Conservation (phyloP, 2,113 vertebrate genomes). For the Phalacrocorax carbo region DNA sequence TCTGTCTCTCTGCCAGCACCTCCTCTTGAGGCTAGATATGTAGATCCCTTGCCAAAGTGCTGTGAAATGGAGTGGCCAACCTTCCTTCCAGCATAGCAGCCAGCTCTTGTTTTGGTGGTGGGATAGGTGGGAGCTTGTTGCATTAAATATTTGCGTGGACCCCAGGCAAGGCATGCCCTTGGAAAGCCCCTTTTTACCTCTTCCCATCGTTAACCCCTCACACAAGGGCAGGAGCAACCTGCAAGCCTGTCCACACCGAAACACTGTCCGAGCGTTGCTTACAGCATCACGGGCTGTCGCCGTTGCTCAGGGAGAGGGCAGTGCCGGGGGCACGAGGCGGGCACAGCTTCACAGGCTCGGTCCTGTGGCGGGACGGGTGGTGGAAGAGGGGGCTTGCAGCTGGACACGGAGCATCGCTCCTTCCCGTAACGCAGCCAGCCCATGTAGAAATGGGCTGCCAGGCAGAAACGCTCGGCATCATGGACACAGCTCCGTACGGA, state of each 20-base stretch:
- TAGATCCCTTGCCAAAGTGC: too few species aligned
- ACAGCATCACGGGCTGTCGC: background rate
- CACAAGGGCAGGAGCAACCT: background rate
- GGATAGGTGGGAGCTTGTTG: background rate
- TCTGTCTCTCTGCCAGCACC: background rate
- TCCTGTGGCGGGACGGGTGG: background rate
- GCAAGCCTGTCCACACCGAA: background rate
- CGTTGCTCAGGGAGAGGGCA: background rate
- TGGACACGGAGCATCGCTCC: fast-evolving
- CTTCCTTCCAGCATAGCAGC: background rate
- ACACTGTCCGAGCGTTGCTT: background rate
- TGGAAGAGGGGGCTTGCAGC: background rate
- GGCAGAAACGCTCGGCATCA: background rate
- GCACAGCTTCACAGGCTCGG: background rate
- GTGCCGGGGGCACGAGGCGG: background rate
- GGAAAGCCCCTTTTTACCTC: background rate
- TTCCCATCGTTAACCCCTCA: background rate
- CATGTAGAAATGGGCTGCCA: too few species aligned
- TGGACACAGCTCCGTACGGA: fast-evolving
- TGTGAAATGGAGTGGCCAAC: background rate
- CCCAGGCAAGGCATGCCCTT: background rate
- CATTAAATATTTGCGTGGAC: background rate
- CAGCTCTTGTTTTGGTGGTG: background rate
- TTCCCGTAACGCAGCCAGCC: background rate
- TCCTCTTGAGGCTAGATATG: background rate